Conservation (phyloP, 2,797 vertebrate species). For the Acipenser transmontanus region DNA sequence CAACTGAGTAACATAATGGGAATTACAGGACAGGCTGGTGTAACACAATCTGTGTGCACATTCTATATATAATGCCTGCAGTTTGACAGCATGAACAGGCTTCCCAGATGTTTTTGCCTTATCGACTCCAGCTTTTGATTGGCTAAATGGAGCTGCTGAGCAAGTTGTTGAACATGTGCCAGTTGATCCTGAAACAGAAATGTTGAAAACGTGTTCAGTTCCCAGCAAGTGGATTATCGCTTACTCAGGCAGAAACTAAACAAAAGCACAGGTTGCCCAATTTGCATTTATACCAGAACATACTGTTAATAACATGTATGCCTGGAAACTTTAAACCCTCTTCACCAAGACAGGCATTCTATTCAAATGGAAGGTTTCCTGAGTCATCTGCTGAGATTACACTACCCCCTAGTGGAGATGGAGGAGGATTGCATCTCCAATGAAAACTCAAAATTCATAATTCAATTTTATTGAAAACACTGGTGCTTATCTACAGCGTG, state of each 20-base stretch:
- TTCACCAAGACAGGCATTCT: too few relatives aligned
- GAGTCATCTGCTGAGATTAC: too few relatives aligned
- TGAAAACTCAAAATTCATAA: too few relatives aligned
- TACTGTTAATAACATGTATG: too few relatives aligned
- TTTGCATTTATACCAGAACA: not conserved
- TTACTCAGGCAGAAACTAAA: not conserved
- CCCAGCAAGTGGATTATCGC: not conserved
- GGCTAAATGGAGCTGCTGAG: constrained; percentile 60
- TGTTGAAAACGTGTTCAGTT: constrained; percentile 9
- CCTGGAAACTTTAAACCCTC: too few relatives aligned
- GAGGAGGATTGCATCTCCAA: too few relatives aligned
- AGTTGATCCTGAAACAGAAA: constrained; percentile 70
- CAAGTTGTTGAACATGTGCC: constrained; percentile 66
- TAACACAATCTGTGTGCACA: constrained; percentile 3
- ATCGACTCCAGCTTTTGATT: constrained; percentile 78
- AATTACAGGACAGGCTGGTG: not conserved
- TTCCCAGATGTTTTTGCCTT: constrained; percentile 51
- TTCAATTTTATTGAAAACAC: too few relatives aligned
- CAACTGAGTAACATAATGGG: not conserved
- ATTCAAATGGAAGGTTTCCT: too few relatives aligned
- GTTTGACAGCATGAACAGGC: not conserved
- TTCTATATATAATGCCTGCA: not conserved
- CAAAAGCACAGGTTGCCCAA: too few relatives aligned
- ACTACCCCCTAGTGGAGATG: too few relatives aligned
- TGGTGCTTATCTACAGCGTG: too few relatives aligned